phyloP scores from a whole-genome alignment of 2,113 vertebrate species.

The Nanger granti region DNA sequence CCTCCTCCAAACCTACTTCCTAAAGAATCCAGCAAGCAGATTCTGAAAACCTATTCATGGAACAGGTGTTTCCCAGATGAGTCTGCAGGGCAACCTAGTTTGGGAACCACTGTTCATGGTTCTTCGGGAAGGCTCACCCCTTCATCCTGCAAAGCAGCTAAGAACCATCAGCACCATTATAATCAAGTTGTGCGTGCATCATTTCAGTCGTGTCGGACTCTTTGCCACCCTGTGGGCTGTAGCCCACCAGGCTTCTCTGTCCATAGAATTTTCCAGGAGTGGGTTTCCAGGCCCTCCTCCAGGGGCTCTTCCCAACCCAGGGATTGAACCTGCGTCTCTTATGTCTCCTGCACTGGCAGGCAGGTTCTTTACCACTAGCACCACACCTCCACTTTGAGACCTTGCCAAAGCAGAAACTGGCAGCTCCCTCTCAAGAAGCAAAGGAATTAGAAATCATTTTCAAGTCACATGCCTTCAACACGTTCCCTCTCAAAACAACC shows the following conservation, averaged over 20 bases:
- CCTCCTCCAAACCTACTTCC: not conserved
- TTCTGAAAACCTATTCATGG: not conserved
- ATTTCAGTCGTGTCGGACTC: not conserved
- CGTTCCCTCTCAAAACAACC: not conserved
- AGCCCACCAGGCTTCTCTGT: not conserved
- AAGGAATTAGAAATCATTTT: not conserved
- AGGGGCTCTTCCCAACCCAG: not conserved
- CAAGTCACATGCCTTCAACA: not conserved
- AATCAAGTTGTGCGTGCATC: not conserved
- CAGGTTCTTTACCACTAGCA: not conserved
- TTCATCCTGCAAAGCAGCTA: not conserved
- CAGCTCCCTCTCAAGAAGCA: not conserved
- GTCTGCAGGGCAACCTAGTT: not conserved
- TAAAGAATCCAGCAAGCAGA: not conserved
- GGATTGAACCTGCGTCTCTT: not conserved
- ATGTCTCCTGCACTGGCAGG: not conserved
- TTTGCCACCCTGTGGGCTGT: not conserved
- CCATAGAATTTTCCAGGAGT: not conserved
- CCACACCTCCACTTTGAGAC: not conserved
- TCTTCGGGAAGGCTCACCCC: not conserved
- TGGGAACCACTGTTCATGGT: fast-evolving
- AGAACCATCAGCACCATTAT: not conserved
- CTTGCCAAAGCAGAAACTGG: not conserved
- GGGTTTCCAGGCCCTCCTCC: not conserved
- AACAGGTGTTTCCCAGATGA: not conserved